A percentile compares a stretch with the other conserved stretches of the same genome.
phyloP scores from a whole-genome alignment of 2,888 invertebrate genomes.

The Coronaproctus castanopsis region DNA sequence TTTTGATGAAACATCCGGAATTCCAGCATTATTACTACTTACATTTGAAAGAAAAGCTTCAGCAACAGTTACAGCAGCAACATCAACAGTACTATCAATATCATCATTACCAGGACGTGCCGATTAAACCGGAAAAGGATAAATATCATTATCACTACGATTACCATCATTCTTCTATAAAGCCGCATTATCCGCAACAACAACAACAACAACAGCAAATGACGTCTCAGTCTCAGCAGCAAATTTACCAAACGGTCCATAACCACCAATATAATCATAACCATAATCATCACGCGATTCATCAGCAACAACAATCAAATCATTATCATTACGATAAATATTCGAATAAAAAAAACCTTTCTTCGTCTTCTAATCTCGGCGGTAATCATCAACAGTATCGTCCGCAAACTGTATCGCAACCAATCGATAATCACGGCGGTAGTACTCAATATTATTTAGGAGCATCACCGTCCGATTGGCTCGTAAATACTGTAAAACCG shows the following conservation, averaged over 20 bases:
- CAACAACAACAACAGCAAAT: constrained; percentile 14
- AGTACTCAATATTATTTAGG: not conserved
- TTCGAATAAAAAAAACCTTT: too few relatives aligned
- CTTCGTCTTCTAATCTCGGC: too few relatives aligned
- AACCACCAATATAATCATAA: not conserved
- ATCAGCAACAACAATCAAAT: not conserved
- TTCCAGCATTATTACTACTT: constrained; percentile 14
- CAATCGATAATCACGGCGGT: constrained; percentile 4
- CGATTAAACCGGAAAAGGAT: not conserved
- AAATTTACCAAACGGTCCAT: constrained; percentile 6
- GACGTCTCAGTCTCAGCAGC: constrained; percentile 14
- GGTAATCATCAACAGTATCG: not conserved
- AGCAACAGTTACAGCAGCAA: constrained; percentile 17
- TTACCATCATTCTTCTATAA: not conserved
- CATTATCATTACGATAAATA: not conserved
- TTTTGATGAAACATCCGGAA: constrained; percentile 19
- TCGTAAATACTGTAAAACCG: not conserved
- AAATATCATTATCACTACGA: not conserved
- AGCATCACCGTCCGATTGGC: not conserved
- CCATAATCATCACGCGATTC: not conserved
- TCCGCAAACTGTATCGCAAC: too few relatives aligned
- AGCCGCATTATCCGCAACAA: constrained; percentile 3
- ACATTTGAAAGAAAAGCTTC: constrained; percentile 15
- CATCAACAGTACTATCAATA: constrained; percentile 15
- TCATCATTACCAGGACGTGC: not conserved